Conservation (phyloP, 2,113 vertebrate species). For the Toxotes chatareus region DNA sequence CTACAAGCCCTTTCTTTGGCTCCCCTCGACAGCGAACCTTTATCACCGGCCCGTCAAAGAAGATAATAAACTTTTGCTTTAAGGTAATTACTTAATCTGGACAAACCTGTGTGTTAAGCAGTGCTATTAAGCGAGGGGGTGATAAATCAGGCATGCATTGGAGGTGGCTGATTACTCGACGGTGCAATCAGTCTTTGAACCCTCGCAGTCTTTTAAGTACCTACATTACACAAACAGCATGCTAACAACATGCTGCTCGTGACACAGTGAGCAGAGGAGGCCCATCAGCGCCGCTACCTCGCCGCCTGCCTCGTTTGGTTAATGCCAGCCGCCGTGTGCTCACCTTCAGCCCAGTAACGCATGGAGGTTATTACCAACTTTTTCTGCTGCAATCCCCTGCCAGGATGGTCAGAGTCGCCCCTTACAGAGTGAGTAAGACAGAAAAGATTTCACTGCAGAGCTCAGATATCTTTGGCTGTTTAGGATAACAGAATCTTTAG, state of each 20-base stretch:
- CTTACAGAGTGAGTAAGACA: background rate
- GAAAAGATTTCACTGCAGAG: background rate
- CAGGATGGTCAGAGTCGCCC: no score
- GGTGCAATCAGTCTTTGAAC: conserved; percentile 89
- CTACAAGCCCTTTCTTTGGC: conserved; percentile 55
- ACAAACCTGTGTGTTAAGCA: conserved; percentile 98
- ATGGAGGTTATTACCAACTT: conserved; percentile 88
- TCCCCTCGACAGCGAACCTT: conserved; percentile 80
- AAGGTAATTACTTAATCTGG: conserved; percentile 99
- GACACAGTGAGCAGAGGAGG: conserved; percentile 31
- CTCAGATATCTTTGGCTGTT: background rate
- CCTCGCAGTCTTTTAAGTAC: conserved; percentile 85
- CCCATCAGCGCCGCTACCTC: conserved; percentile 21
- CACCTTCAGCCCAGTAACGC: conserved; percentile 86
- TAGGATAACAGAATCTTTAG: background rate
- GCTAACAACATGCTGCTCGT: conserved; percentile 83
- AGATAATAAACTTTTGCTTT: conserved; percentile 97
- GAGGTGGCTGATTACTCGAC: conserved; percentile 89
- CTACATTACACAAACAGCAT: conserved; percentile 91
- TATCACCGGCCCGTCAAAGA: conserved; percentile 86
- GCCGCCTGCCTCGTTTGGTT: conserved; percentile 74
- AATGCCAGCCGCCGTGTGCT: conserved; percentile 78
- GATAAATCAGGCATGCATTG: conserved; percentile 90
- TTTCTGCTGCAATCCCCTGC: background rate
- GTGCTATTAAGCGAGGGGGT: conserved; percentile 88